Base-by-base conservation (phyloP, 2,888 invertebrate genomes). In the Pristionchus arcanus region DNA sequence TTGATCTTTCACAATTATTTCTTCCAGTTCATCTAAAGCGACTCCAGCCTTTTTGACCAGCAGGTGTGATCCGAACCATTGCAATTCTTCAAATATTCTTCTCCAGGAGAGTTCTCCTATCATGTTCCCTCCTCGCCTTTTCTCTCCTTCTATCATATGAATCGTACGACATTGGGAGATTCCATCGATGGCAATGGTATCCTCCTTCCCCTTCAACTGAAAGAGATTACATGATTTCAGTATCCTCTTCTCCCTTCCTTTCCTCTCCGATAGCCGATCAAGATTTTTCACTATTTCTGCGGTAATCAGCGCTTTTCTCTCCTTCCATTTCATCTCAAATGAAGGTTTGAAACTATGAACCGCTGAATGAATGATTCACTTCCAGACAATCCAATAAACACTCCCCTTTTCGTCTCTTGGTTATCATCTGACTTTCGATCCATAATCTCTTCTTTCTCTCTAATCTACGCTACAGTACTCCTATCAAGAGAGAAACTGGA, bases 391-490 rank as follows among this genome's bases (percentile, higher is more conserved):
- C 28, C 81, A 11, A 81, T 81, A 0, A 19, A 81, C 28, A 42
- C n/a, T 49, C 81, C 81, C 13, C 49, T 53, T 28, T 53, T 81
- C 49, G 19, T 53, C 15, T 53, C 81, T 4, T 53, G 53, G 81
- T 53, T 81, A 21, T 53, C 81, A 2, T 49, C 81, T 28, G 49
- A 81, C 19, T 11, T 42, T 28, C 81, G 49, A 81, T 81, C 81
- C 53, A 81, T 81, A 81, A 81, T 81, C 53, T 28, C 49, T 53
- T 25, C n/a, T n/a, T 49, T 5, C 15, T 81, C 49, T n/a, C 81
- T 81, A 28, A 81, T 81, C 81, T 81, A 81, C 49, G 81, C 49
- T 81, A 81, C 81, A n/a, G 81, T 81, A 81, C 25, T 49, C 81
- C 49, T 81, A 13, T 81, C 81, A n/a, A 25, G 16, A 28, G 81